Conservation (phyloP, 2,888 invertebrate species). For the Eupithecia dodoneata region DNA sequence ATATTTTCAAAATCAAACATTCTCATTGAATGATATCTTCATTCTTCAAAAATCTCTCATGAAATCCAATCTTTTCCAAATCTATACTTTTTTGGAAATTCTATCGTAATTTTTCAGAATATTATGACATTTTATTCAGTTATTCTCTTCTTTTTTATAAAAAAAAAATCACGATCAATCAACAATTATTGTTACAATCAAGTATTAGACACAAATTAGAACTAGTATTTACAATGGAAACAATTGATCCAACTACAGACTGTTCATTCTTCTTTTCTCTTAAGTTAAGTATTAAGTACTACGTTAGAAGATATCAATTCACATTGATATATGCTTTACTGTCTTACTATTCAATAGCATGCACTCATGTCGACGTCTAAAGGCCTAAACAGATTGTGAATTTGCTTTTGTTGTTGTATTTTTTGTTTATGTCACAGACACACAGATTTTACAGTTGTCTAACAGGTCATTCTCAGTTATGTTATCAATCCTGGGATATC, state of each 20-base stretch:
- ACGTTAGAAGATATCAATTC: conserved; percentile 27
- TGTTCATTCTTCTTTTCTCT: too few relatives aligned
- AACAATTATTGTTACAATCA: too few relatives aligned
- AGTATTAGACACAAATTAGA: too few relatives aligned
- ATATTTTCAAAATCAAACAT: conserved; percentile 20
- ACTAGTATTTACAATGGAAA: too few relatives aligned
- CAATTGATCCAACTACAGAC: too few relatives aligned
- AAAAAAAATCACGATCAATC: too few relatives aligned
- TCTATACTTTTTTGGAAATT: conserved; percentile 1
- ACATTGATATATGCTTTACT: conserved; percentile 27
- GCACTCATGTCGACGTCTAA: conserved; percentile 16
- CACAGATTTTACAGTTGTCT: background rate
- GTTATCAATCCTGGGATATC: background rate
- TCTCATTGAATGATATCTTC: conserved; percentile 31
- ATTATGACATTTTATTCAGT: background rate
- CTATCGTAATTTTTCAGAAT: conserved; percentile 15
- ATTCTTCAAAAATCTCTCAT: background rate
- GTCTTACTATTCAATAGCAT: conserved; percentile 26
- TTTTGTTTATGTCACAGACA: background rate
- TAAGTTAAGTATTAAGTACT: conserved; percentile 37
- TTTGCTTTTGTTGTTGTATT: background rate
- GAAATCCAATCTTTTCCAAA: conserved; percentile 4
- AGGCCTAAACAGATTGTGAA: conserved; percentile 14
- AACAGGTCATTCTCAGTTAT: background rate
- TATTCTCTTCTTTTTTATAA: background rate